Evolutionary conservation across 2,113 vertebrate genomes (phyloP).

Genomic region (Halcyon senegalensis): DNA sequence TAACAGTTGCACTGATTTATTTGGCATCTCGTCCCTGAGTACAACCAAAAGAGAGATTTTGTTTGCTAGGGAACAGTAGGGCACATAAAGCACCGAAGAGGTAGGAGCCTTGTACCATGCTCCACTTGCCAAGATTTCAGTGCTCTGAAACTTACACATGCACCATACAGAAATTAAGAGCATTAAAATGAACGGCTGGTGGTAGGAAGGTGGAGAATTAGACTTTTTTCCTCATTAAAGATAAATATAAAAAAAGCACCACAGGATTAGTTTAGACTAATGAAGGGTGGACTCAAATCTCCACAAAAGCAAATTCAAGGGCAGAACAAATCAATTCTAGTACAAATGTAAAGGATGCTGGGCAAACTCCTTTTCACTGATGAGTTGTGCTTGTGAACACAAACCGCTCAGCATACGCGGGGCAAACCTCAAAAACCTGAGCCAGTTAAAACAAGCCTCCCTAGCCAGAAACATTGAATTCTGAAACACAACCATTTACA

Average conservation of each 20-base stretch:
- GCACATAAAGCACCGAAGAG: background rate
- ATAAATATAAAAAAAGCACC: background rate
- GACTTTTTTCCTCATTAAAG: background rate
- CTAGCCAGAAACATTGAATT: background rate
- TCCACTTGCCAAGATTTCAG: fast-evolving
- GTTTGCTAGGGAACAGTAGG: background rate
- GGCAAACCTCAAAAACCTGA: conserved; percentile 12
- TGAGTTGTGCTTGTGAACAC: background rate
- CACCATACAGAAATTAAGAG: background rate
- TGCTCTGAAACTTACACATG: background rate
- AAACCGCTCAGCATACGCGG: background rate
- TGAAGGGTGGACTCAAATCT: background rate
- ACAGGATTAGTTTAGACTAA: background rate
- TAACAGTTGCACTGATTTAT: background rate
- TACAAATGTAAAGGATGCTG: background rate
- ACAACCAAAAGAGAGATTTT: background rate
- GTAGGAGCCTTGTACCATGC: background rate
- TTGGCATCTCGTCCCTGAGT: background rate
- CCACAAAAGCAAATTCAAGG: background rate
- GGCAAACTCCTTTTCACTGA: background rate
- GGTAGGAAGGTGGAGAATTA: background rate
- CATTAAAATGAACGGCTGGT: background rate
- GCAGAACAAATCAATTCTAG: background rate
- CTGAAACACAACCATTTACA: background rate
- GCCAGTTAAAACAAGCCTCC: conserved; percentile 27